phyloP scores from a whole-genome alignment of 2,797 vertebrate species.

The Helarctos malayanus region DNA sequence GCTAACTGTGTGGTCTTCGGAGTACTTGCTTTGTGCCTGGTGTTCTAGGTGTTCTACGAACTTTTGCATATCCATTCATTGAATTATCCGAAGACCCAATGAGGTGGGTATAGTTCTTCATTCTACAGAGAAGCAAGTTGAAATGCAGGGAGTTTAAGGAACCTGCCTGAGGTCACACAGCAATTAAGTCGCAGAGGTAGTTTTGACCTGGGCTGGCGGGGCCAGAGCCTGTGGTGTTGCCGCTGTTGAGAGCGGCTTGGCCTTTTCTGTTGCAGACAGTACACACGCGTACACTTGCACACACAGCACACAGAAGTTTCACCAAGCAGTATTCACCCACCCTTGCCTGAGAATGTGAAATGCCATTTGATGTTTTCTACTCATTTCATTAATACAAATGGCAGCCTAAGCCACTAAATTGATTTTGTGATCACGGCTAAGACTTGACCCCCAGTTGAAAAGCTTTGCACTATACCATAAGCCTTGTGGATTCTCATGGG shows the following conservation, averaged over 20 bases:
- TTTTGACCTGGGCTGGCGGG: background rate
- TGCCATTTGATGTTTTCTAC: constrained; percentile 11
- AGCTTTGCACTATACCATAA: background rate
- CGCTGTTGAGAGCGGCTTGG: background rate
- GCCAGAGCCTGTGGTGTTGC: background rate
- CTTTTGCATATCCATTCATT: background rate
- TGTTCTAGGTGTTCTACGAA: background rate
- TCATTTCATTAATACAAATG: background rate
- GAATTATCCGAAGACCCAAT: background rate
- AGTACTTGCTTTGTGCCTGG: background rate
- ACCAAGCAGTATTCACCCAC: background rate
- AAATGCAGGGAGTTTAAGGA: constrained; percentile 33
- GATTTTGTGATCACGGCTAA: background rate
- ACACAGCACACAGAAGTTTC: background rate
- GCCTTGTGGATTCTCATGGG: background rate
- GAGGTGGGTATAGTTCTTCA: background rate
- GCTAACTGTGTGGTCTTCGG: background rate
- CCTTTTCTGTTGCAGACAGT: background rate
- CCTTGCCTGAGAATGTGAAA: background rate
- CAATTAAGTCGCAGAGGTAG: background rate
- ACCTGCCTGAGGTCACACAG: background rate
- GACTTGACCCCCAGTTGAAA: background rate
- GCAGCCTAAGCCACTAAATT: background rate
- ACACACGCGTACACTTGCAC: background rate
- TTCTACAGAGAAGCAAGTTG: background rate